phyloP scores from a whole-genome alignment of 2,113 vertebrate species.

The Eudyptes chrysolophus region DNA sequence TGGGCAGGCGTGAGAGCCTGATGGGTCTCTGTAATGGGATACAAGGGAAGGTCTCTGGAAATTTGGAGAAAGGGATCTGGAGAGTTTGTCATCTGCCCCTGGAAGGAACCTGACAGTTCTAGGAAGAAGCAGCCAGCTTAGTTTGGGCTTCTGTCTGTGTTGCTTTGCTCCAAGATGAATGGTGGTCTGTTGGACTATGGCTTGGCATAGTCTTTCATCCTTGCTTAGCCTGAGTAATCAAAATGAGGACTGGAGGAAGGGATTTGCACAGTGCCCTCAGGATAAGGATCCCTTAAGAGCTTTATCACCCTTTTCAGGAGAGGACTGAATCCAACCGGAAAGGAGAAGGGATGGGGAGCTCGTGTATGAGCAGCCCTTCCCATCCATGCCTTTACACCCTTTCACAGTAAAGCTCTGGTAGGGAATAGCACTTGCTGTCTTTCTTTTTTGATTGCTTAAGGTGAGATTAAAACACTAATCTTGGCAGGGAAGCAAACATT shows the following conservation, averaged over 20 bases:
- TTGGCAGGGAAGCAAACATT: not conserved
- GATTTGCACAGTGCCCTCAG: not conserved
- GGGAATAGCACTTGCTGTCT: not conserved
- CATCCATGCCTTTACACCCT: not conserved
- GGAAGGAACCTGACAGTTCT: not conserved
- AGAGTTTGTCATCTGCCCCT: not conserved
- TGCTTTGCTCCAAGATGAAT: not conserved
- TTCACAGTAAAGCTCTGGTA: not conserved
- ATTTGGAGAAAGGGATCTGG: not conserved
- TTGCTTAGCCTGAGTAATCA: not conserved
- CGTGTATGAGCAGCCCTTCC: not conserved
- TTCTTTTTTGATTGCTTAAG: not conserved
- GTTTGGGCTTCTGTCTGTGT: not conserved
- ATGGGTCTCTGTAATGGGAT: not conserved
- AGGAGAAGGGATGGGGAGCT: not conserved
- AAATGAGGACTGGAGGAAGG: not conserved
- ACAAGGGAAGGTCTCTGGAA: not conserved
- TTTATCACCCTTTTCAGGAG: not conserved
- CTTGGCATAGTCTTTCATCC: not conserved
- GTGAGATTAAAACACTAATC: not conserved
- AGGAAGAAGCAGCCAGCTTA: not conserved
- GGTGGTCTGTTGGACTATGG: not conserved
- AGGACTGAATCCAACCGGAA: not conserved
- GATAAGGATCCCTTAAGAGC: not conserved
- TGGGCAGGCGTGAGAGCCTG: not conserved